These are phyloP conservation scores for Chloroceryle aenea DNA, from an alignment of 2,113 vertebrate species.

Conservation along the genomic window DNA sequence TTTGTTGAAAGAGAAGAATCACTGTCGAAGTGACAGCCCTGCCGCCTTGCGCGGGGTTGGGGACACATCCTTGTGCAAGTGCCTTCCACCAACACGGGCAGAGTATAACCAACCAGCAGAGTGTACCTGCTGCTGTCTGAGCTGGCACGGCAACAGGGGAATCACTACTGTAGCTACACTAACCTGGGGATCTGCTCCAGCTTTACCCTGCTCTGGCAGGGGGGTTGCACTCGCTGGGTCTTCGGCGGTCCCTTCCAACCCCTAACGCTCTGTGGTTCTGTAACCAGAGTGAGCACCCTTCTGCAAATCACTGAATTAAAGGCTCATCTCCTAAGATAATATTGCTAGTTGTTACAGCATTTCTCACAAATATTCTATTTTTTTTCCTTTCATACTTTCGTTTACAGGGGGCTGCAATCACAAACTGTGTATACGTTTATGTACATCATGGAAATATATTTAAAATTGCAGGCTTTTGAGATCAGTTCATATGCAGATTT, in stretches of 20 bases:
- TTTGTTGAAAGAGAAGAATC: neutral
- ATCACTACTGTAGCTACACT: rapidly evolving
- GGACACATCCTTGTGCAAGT: too few relatives aligned
- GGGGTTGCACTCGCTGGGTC: too few relatives aligned
- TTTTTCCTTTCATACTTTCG: neutral
- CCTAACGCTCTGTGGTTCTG: too few relatives aligned
- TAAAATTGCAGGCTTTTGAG: neutral
- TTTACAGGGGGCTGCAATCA: neutral
- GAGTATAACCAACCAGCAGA: neutral
- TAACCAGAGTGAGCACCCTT: neutral
- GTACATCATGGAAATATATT: rapidly evolving
- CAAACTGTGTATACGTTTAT: neutral
- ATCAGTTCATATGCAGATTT: neutral
- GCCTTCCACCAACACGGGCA: neutral
- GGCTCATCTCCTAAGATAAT: too few relatives aligned
- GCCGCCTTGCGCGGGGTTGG: neutral
- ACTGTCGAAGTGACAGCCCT: neutral
- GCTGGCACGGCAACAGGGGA: too few relatives aligned
- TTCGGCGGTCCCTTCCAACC: too few relatives aligned
- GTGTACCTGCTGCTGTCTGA: rapidly evolving
- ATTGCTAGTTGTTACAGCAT: neutral
- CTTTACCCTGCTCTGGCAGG: too few relatives aligned
- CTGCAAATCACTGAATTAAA: neutral
- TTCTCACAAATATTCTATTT: neutral
- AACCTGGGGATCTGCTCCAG: too few relatives aligned